Base-by-base conservation (phyloP, 1,140 invertebrate genomes). In the Drosophila pseudoobscura region DNA sequence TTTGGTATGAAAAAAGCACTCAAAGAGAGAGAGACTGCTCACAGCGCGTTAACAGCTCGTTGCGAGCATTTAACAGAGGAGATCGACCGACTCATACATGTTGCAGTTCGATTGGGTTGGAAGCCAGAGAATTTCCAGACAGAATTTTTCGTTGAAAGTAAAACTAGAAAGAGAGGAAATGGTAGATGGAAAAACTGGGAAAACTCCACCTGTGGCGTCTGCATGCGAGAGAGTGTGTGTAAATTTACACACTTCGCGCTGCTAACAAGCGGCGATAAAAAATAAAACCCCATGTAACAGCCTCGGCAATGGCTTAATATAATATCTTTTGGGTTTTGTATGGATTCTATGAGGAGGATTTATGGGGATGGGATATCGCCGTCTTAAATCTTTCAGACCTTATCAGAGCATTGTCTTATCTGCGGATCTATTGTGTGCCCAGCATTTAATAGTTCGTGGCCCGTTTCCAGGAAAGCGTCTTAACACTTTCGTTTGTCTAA, bases 201-300 rank as follows among this genome's bases (percentile, higher is more conserved):
- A 71, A 73, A 58, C 58, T 68, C 55, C 58, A 61, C 64, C 74
- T 80, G 72, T 61, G 44, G 72, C 39, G 59, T 50, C 68, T 64
- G 51, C 29, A 8, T 13, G 35, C 35, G 11, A 11, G 11, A 39
- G 50, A 2, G 47, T 26, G 68, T 78, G 69, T 85, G 82, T 85
- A 87, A 85, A 87, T 87, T 78, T 82, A 87, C 82, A 85, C 79
- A 83, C 79, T 83, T 83, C 78, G 58, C 51, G 71, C 54, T 58
- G 74, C 65, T 85, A 85, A 85, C 82, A 85, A 80, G 77, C 82
- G 78, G 64, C 39, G 35, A 39, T 39, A 39, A 39, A 39, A 9
- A 13, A 85, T 85, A 87, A 85, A 51, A 46, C 24, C 75, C 24
- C 24, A 26, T 26, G 24, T 26, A 26, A 26, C 4, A 26, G 24